These are phyloP conservation scores for Drosophila ambigua DNA, from an alignment of 1,140 invertebrate genomes.

Conservation along the genomic window DNA sequence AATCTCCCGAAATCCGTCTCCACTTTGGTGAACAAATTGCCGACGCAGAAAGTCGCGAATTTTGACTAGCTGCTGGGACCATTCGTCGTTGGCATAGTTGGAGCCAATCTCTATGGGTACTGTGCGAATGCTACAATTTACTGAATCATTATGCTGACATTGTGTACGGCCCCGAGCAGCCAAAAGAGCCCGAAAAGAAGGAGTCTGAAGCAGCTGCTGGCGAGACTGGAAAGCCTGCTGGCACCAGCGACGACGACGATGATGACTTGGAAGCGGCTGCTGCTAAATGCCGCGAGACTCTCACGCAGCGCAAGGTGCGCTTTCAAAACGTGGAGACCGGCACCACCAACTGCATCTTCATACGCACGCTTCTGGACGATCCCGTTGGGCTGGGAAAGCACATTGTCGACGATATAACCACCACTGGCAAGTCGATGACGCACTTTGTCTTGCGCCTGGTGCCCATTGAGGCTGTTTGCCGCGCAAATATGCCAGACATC, in stretches of 20 bases:
- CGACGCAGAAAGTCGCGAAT: slow-evolving; percentile 92
- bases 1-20: slow-evolving; percentile 82
- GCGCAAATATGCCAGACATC: slow-evolving; percentile 90
- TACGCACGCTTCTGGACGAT: slow-evolving; percentile 89
- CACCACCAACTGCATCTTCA: slow-evolving; percentile 93
- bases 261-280: slow-evolving; percentile 85
- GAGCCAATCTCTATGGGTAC: slow-evolving; percentile 98
- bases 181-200: slow-evolving; percentile 45
- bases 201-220: slow-evolving; percentile 1
- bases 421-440: slow-evolving; percentile 88
- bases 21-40: slow-evolving; percentile 83
- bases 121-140: slow-evolving; percentile 95
- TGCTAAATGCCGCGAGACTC: slow-evolving; percentile 85
- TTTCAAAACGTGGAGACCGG: slow-evolving; percentile 90
- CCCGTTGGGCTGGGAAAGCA: slow-evolving; percentile 88
- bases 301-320: slow-evolving; percentile 84
- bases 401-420: slow-evolving; percentile 90
- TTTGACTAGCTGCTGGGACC: slow-evolving; percentile 96
- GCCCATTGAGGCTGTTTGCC: slow-evolving; percentile 92
- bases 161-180: slow-evolving; percentile 85
- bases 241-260: slow-evolving; percentile 84
- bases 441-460: slow-evolving; percentile 91
- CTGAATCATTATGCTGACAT: slow-evolving; percentile 93
- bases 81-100: slow-evolving; percentile 95
- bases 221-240: background rate